phyloP scores from a whole-genome alignment of 2,888 invertebrate genomes.

The Morpho achilles region DNA sequence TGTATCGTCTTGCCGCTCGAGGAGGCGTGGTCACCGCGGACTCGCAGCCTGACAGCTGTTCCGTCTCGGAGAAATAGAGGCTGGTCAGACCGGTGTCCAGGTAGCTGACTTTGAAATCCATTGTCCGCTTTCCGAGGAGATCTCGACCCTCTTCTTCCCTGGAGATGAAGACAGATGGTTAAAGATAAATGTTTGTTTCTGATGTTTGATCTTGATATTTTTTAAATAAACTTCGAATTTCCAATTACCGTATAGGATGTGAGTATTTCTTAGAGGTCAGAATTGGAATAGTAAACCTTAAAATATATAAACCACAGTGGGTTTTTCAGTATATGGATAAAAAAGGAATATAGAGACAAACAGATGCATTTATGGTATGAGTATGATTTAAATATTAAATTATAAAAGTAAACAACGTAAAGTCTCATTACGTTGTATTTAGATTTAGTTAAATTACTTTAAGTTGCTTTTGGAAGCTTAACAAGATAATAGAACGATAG shows the following conservation, averaged over 20 bases:
- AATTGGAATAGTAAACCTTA: too few species aligned
- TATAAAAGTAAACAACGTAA: too few species aligned
- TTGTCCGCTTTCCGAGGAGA: constrained; percentile 96
- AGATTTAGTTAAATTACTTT: too few species aligned
- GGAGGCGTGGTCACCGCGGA: constrained; percentile 84
- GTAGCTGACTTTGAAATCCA: constrained; percentile 99
- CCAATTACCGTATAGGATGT: not conserved
- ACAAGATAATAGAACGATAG: too few species aligned
- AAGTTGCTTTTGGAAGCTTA: too few species aligned
- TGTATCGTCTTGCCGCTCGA: constrained; percentile 92
- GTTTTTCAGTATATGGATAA: too few species aligned
- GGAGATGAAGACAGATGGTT: constrained; percentile 35
- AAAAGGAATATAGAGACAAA: too few species aligned
- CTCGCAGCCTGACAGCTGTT: constrained; percentile 83
- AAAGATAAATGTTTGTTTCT: not conserved
- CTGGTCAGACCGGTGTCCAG: constrained; percentile 95
- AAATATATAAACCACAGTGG: too few species aligned
- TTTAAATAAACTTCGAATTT: not conserved
- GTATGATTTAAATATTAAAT: too few species aligned
- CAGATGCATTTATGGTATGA: too few species aligned
- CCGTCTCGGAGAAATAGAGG: constrained; percentile 92
- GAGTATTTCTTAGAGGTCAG: not conserved
- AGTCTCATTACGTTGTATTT: too few species aligned
- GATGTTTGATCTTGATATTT: not conserved
- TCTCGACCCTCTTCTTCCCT: constrained; percentile 99